phyloP scores from a whole-genome alignment of 2,113 vertebrate species.

The Microcebus murinus region DNA sequence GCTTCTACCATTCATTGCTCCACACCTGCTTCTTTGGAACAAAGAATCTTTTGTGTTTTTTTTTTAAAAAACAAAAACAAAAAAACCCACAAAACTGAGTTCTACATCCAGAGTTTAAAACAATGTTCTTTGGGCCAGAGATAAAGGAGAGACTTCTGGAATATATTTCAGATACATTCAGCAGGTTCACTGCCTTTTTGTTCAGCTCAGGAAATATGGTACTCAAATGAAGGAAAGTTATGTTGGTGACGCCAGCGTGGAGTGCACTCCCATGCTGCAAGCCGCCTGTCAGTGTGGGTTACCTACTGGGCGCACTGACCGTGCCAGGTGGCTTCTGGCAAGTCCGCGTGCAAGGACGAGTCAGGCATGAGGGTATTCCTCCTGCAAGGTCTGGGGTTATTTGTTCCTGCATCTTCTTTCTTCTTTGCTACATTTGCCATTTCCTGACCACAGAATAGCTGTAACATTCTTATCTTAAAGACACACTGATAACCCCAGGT shows the following conservation, averaged over 20 bases:
- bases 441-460: neutral
- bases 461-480: neutral
- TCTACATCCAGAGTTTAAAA: neutral
- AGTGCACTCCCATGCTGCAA: neutral
- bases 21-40: neutral
- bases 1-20: neutral
- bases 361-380: neutral
- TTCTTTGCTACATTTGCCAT: neutral
- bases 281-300: neutral
- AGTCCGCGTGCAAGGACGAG: neutral
- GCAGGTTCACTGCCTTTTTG: neutral
- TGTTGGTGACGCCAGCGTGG: neutral
- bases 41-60: neutral
- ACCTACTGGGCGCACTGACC: rapidly evolving
- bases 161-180: neutral
- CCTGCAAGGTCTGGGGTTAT: neutral
- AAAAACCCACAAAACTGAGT: neutral
- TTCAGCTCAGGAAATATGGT: neutral
- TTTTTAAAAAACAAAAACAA: neutral
- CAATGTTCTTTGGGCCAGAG: neutral
- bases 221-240: neutral
- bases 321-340: neutral
- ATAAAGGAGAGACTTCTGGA: neutral
- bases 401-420: neutral
- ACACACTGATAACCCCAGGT: neutral